Evolutionary conservation across 2,797 vertebrate genomes (phyloP).

Genomic region (Leptoclinus maculatus): DNA sequence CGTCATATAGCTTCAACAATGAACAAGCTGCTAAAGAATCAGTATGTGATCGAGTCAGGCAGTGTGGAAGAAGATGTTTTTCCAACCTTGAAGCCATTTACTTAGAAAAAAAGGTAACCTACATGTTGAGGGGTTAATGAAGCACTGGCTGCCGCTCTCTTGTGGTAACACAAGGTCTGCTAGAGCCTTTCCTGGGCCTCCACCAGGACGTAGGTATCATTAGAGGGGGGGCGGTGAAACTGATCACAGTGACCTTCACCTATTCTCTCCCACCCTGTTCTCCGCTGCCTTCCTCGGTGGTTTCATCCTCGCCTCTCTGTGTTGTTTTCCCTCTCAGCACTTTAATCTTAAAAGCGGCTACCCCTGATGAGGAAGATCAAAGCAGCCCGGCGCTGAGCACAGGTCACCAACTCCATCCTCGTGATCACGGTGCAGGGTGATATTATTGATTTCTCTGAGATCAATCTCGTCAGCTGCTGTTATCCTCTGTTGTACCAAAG

Average conservation of each 20-base stretch:
- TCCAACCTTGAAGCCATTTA: neutral
- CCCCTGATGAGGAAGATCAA: slow-evolving; percentile 76
- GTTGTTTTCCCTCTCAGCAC: slow-evolving; percentile 63
- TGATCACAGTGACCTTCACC: slow-evolving; percentile 61
- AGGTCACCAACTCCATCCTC: slow-evolving; percentile 72
- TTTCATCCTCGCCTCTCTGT: slow-evolving; percentile 37
- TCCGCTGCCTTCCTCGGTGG: slow-evolving; percentile 21
- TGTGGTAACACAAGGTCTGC: slow-evolving; percentile 7
- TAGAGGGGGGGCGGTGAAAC: slow-evolving; percentile 28
- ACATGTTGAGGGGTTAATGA: neutral
- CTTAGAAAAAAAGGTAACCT: neutral
- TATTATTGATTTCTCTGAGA: slow-evolving; percentile 74
- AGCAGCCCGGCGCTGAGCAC: slow-evolving; percentile 56
- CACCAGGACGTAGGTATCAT: slow-evolving; percentile 31
- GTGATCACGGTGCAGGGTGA: slow-evolving; percentile 55
- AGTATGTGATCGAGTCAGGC: neutral
- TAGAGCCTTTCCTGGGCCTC: slow-evolving; percentile 16
- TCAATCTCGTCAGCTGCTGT: slow-evolving; percentile 61
- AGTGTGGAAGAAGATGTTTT: neutral
- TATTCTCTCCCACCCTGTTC: slow-evolving; percentile 47
- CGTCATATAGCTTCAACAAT: neutral
- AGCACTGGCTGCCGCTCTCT: neutral
- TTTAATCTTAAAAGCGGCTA: slow-evolving; percentile 75
- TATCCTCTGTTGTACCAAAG: slow-evolving; percentile 51
- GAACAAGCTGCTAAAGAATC: neutral